phyloP scores from a whole-genome alignment of 2,888 invertebrate species.

The Drosophila atripex region DNA sequence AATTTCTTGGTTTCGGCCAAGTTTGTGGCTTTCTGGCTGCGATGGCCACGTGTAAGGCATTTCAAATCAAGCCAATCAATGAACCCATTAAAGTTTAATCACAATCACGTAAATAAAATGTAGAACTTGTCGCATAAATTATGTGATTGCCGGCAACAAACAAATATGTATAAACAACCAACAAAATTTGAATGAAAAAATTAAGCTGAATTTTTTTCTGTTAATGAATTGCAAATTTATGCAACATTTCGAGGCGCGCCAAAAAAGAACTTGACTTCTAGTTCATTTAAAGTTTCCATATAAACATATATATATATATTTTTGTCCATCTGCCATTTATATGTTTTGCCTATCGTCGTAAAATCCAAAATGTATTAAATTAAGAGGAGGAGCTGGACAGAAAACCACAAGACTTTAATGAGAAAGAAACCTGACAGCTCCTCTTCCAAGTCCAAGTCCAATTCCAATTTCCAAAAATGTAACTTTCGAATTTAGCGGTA shows the following conservation, averaged over 20 bases:
- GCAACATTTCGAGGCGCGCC: constrained; percentile 65
- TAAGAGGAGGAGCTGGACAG: constrained; percentile 51
- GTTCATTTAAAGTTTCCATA: constrained; percentile 62
- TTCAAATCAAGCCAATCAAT: constrained; percentile 64
- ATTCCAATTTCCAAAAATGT: constrained; percentile 76
- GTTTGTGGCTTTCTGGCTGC: constrained; percentile 2
- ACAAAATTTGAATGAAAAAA: constrained; percentile 50
- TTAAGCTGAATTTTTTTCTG: constrained; percentile 58
- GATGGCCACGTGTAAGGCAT: constrained; percentile 71
- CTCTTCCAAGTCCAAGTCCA: constrained; percentile 26
- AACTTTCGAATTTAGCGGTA: constrained; percentile 81
- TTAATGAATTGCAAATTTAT: constrained; percentile 78
- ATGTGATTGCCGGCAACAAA: constrained; percentile 52
- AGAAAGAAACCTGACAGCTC: constrained; percentile 72
- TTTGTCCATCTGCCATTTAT: constrained; percentile 1
- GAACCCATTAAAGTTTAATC: constrained; percentile 76
- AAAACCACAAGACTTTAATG: constrained; percentile 62
- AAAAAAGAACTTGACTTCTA: constrained; percentile 79
- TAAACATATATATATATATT: constrained; percentile 28
- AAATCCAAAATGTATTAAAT: constrained; percentile 74
- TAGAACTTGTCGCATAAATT: constrained; percentile 78
- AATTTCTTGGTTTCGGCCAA: constrained; percentile 38
- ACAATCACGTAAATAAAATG: constrained; percentile 74
- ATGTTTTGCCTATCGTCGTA: constrained; percentile 57
- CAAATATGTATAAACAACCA: constrained; percentile 4